Percentiles rank a stretch among this genome's conserved stretches.
These are phyloP conservation scores for Epirrhoe tristata DNA, from an alignment of 2,888 invertebrate species.

Conservation along the genomic window DNA sequence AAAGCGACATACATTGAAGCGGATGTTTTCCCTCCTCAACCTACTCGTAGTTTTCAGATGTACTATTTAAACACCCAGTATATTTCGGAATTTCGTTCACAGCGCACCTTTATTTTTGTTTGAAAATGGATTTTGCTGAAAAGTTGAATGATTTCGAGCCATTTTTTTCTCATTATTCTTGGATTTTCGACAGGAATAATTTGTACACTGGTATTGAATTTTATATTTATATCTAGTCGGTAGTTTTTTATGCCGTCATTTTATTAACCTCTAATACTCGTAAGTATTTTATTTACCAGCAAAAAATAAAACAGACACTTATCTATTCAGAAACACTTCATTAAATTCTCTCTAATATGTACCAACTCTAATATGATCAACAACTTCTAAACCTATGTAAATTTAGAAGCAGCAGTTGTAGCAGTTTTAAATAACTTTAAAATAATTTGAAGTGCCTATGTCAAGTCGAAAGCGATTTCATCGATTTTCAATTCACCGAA, in stretches of 20 bases:
- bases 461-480: no score
- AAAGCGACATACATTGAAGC: no score
- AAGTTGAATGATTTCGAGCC: background rate
- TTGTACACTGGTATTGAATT: background rate
- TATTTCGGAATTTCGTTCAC: background rate
- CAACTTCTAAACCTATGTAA: no score
- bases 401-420: no score
- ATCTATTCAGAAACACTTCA: background rate
- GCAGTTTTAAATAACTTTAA: no score
- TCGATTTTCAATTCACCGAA: no score
- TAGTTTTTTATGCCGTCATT: background rate
- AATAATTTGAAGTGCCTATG: no score
- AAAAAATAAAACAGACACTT: background rate
- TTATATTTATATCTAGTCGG: background rate
- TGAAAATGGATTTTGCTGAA: slow-evolving; percentile 1
- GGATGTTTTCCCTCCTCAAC: no score
- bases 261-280: no score
- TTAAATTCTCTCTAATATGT: no score
- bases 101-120: slow-evolving; percentile 7
- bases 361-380: no score
- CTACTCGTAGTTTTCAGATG: background rate
- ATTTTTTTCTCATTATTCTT: slow-evolving; percentile 1
- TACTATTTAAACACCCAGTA: background rate
- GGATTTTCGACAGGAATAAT: background rate
- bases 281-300: no score